Evolutionary conservation across 2,113 vertebrate species (phyloP).

Genomic region (Tetrax tetrax): DNA sequence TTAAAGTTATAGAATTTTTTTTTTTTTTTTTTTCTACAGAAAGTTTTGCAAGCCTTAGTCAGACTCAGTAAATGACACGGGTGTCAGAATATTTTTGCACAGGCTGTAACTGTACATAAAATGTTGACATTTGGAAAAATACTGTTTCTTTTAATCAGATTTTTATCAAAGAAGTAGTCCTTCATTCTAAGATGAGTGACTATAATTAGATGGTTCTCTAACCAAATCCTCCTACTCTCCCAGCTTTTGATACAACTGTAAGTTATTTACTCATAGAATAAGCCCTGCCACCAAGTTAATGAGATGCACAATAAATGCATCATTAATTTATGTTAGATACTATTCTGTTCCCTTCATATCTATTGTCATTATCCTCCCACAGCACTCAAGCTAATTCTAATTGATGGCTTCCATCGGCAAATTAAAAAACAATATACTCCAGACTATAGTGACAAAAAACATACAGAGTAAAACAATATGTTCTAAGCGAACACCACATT

Average conservation of each 20-base stretch:
- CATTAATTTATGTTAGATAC: slow-evolving; percentile 57
- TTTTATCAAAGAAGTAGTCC: slow-evolving; percentile 32
- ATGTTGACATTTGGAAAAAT: slow-evolving; percentile 19
- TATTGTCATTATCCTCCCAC: slow-evolving; percentile 47
- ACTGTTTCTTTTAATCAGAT: slow-evolving; percentile 35
- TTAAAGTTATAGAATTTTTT: background rate
- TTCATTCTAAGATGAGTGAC: slow-evolving; percentile 11
- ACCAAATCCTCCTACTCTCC: slow-evolving; percentile 7
- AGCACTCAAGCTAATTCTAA: slow-evolving; percentile 69
- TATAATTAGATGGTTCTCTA: slow-evolving; percentile 50
- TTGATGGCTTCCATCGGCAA: slow-evolving; percentile 73
- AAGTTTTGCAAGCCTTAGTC: background rate
- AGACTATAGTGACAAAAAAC: slow-evolving; percentile 68
- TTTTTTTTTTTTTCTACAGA: background rate
- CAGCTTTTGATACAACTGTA: background rate
- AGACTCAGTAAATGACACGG: background rate
- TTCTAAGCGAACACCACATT: slow-evolving; percentile 59
- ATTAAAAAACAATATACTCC: slow-evolving; percentile 72
- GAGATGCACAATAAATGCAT: slow-evolving; percentile 53
- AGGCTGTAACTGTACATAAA: background rate
- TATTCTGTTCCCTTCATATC: slow-evolving; percentile 18
- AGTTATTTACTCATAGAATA: slow-evolving; percentile 56
- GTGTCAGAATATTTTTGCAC: slow-evolving; percentile 6
- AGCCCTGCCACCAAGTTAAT: background rate
- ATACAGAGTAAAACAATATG: slow-evolving; percentile 62